phyloP scores from a whole-genome alignment of 2,113 vertebrate species.

The Meleagris gallopavo region DNA sequence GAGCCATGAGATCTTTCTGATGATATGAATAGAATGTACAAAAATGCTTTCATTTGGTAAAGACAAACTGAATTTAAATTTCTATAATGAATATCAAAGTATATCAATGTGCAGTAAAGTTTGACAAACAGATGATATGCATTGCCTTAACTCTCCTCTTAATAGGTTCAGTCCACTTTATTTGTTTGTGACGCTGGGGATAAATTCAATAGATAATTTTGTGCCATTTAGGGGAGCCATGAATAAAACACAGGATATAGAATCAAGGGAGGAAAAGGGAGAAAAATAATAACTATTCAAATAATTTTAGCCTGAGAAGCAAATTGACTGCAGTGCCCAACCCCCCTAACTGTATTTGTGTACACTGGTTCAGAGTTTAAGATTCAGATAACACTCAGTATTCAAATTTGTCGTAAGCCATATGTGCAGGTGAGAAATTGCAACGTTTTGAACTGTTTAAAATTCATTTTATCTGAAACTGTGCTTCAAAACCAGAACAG shows the following conservation, averaged over 20 bases:
- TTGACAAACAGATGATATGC: not conserved
- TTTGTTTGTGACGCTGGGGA: not conserved
- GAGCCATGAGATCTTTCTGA: not conserved
- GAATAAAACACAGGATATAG: not conserved
- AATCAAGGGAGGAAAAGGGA: not conserved
- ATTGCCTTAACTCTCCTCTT: not conserved
- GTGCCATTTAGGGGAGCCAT: constrained; percentile 13
- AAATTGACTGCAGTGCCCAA: constrained; percentile 47
- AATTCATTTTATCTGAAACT: constrained; percentile 58
- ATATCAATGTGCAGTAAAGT: not conserved
- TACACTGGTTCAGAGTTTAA: constrained; percentile 69
- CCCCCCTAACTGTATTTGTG: constrained; percentile 60
- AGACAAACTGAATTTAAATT: constrained; percentile 42
- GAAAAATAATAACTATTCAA: constrained; percentile 39
- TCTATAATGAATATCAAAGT: not conserved
- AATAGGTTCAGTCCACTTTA: not conserved
- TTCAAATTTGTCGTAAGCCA: constrained; percentile 68
- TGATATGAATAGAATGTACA: not conserved
- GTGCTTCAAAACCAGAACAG: constrained; percentile 49
- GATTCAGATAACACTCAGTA: constrained; percentile 73
- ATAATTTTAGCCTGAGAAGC: constrained; percentile 55
- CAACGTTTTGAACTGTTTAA: constrained; percentile 46
- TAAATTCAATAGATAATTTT: constrained; percentile 47
- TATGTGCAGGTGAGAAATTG: constrained; percentile 72
- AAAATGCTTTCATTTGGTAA: constrained; percentile 32